phyloP scores from a whole-genome alignment of 2,888 invertebrate species.

The Apodemia zela region DNA sequence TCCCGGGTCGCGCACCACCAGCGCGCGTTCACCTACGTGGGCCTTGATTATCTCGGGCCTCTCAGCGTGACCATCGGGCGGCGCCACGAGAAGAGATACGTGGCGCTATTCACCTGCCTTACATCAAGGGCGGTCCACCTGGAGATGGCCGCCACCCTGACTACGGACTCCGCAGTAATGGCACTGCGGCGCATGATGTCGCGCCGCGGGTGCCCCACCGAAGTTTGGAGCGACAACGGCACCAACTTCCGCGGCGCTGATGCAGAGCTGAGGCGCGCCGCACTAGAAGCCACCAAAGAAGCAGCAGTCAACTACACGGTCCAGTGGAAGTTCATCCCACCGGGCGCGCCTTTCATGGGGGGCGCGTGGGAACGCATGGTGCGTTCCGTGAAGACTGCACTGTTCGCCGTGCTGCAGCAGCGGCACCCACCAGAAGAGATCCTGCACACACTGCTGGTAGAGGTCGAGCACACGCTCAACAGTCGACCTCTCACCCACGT shows the following conservation, averaged over 20 bases:
- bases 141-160: too few species aligned
- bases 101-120: too few species aligned
- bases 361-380: background rate
- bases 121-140: too few species aligned
- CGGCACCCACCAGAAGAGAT: background rate
- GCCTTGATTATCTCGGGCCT: background rate
- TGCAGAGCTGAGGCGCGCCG: background rate
- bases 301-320: background rate
- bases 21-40: background rate
- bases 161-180: too few species aligned
- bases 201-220: too few species aligned
- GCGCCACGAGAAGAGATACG: background rate
- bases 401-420: background rate
- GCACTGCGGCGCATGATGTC: too few species aligned
- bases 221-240: background rate
- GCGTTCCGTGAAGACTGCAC: background rate
- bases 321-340: slow-evolving; percentile 6
- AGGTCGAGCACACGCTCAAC: too few species aligned
- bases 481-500: too few species aligned
- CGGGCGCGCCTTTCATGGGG: background rate
- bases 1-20: background rate
- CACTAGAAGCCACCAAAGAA: background rate
- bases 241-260: slow-evolving; percentile 6
- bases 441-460: too few species aligned
- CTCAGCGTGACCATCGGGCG: background rate